A percentile compares a stretch with the other conserved stretches of the same genome.
phyloP scores from a whole-genome alignment of 2,888 invertebrate genomes.

The Xestobium rufovillosum region DNA sequence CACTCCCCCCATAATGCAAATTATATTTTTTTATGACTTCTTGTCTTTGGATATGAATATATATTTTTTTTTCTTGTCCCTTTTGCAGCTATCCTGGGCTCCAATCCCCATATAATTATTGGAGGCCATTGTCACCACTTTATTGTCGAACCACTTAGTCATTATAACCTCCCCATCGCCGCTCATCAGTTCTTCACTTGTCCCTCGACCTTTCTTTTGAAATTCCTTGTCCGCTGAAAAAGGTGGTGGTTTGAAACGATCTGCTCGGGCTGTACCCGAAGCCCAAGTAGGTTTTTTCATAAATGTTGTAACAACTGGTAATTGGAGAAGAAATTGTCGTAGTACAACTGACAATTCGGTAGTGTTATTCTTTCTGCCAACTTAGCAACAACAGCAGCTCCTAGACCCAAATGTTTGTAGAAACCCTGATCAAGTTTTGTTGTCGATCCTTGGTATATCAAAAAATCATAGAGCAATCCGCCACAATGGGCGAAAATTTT shows the following conservation, averaged over 20 bases:
- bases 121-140: slow-evolving; percentile 21
- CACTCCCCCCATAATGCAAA: slow-evolving; percentile 28
- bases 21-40: slow-evolving; percentile 26
- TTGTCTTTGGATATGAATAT: slow-evolving; percentile 22
- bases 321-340: slow-evolving; percentile 25
- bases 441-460: too few relatives aligned
- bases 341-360: slow-evolving; percentile 18
- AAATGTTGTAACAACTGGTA: slow-evolving; percentile 24
- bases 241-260: too few relatives aligned
- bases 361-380: slow-evolving; percentile 11
- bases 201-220: slow-evolving; percentile 14
- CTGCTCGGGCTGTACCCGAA: too few relatives aligned
- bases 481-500: too few relatives aligned
- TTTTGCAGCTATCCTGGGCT: slow-evolving; percentile 17
- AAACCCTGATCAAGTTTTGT: too few relatives aligned
- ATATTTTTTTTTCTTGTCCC: slow-evolving; percentile 25
- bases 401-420: too few relatives aligned
- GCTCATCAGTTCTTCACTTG: slow-evolving; percentile 7
- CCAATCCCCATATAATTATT: slow-evolving; percentile 24
- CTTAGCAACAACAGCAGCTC: slow-evolving; percentile 18
- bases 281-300: too few relatives aligned
- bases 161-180: slow-evolving; percentile 8
- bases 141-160: slow-evolving; percentile 25
- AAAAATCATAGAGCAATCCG: too few relatives aligned
- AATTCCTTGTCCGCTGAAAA: too few relatives aligned